phyloP scores from a whole-genome alignment of 2,888 invertebrate genomes.

The Tachina lurida region DNA sequence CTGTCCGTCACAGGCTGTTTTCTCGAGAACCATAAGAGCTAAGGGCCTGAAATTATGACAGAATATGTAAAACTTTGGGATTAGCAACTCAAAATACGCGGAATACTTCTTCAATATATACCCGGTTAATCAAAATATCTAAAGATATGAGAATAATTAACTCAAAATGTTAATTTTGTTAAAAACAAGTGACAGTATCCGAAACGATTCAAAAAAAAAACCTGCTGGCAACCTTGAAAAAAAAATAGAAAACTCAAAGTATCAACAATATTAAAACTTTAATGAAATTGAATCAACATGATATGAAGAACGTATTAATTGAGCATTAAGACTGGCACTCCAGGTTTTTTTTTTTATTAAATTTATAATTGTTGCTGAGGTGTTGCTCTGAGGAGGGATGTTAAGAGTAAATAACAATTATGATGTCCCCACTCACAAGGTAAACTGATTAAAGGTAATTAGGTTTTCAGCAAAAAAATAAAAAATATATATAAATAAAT shows the following conservation, averaged over 20 bases:
- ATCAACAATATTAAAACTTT: not conserved
- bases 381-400: conserved; percentile 51
- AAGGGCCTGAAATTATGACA: no score
- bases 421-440: conserved; percentile 42
- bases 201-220: not conserved
- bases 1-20: no score
- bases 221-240: not conserved
- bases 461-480: conserved; percentile 24
- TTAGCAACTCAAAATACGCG: no score
- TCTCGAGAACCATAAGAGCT: no score
- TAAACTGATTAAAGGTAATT: conserved; percentile 67
- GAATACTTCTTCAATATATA: no score
- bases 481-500: not conserved
- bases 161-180: no score
- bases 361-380: conserved; percentile 42
- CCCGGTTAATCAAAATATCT: no score
- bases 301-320: conserved; percentile 42
- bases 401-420: conserved; percentile 50
- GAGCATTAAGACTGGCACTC: conserved; percentile 15
- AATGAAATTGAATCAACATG: conserved; percentile 19
- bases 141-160: no score
- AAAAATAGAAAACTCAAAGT: not conserved
- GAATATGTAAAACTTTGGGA: no score
- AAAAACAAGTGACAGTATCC: no score
- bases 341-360: not conserved